These are phyloP conservation scores for Musca vetustissima DNA, from an alignment of 1,140 invertebrate species.

Conservation along the genomic window DNA sequence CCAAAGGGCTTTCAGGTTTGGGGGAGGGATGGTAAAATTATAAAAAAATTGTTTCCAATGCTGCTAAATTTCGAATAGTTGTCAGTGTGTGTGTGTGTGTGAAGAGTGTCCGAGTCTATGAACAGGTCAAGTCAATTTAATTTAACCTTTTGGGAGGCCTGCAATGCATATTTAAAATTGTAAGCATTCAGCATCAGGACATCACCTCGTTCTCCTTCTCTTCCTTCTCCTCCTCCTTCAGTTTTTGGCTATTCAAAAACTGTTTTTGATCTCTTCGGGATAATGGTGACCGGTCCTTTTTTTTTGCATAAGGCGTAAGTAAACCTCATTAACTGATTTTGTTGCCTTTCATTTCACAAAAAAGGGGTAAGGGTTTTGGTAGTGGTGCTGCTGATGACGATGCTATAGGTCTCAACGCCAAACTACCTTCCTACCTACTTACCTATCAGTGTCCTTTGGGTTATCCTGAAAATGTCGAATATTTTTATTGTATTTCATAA, in stretches of 20 bases:
- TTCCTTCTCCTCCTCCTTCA: background rate
- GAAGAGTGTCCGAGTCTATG: too few relatives aligned
- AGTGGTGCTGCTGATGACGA: too few relatives aligned
- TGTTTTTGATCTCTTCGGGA: background rate
- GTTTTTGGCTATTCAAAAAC: background rate
- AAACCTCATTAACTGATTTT: slow-evolving; percentile 30
- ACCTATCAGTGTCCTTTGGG: too few relatives aligned
- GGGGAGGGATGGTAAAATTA: too few relatives aligned
- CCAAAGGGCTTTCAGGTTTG: too few relatives aligned
- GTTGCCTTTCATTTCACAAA: background rate
- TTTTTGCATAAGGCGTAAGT: slow-evolving; percentile 13
- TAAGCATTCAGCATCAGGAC: background rate
- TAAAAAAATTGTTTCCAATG: too few relatives aligned
- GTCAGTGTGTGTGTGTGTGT: too few relatives aligned
- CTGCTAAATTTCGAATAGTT: too few relatives aligned
- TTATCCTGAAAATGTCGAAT: slow-evolving; percentile 15
- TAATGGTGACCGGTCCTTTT: slow-evolving; percentile 24
- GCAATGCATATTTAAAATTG: slow-evolving; percentile 11
- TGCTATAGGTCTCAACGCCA: too few relatives aligned
- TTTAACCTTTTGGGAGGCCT: slow-evolving; percentile 28
- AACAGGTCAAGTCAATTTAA: slow-evolving; percentile 31
- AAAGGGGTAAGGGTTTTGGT: background rate
- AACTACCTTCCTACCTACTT: too few relatives aligned
- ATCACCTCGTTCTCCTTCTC: background rate
- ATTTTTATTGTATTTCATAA: slow-evolving; percentile 20